Percentiles rank a stretch among this genome's conserved stretches.
These are phyloP conservation scores for Trichosurus vulpecula DNA, from an alignment of 2,797 vertebrate species.

Conservation along the genomic window DNA sequence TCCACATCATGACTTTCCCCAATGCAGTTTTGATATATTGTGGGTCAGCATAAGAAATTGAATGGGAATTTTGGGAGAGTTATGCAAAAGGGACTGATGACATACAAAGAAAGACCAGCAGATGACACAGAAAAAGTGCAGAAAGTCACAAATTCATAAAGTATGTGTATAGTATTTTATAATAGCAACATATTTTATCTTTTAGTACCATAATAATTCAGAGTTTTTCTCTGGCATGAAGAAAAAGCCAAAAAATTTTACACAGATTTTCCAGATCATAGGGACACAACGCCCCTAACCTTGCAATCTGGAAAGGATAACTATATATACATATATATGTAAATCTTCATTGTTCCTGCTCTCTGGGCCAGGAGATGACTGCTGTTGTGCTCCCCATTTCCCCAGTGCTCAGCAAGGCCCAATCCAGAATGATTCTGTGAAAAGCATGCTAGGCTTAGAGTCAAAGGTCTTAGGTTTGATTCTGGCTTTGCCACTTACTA, in stretches of 20 bases:
- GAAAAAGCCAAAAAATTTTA: not conserved
- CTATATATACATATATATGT: too few species aligned
- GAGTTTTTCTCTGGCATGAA: not conserved
- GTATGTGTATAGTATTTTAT: not conserved
- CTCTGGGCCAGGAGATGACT: not conserved
- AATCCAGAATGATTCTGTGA: not conserved
- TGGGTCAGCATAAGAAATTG: not conserved
- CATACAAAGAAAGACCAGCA: not conserved
- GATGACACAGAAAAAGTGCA: not conserved
- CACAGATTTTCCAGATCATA: not conserved
- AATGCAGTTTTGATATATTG: too few species aligned
- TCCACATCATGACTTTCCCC: too few species aligned
- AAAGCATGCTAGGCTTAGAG: not conserved
- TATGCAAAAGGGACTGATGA: not conserved
- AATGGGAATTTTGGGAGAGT: not conserved
- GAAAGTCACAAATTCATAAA: not conserved
- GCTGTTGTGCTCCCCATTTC: not conserved
- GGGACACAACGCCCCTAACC: too few species aligned
- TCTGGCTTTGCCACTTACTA: not conserved
- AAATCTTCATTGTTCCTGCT: not conserved
- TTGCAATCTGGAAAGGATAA: too few species aligned
- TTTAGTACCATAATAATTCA: not conserved
- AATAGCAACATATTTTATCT: not conserved
- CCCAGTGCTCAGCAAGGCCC: not conserved
- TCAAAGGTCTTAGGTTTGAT: not conserved